phyloP scores from a whole-genome alignment of 2,888 invertebrate species.

The Synanthedon formicaeformis region DNA sequence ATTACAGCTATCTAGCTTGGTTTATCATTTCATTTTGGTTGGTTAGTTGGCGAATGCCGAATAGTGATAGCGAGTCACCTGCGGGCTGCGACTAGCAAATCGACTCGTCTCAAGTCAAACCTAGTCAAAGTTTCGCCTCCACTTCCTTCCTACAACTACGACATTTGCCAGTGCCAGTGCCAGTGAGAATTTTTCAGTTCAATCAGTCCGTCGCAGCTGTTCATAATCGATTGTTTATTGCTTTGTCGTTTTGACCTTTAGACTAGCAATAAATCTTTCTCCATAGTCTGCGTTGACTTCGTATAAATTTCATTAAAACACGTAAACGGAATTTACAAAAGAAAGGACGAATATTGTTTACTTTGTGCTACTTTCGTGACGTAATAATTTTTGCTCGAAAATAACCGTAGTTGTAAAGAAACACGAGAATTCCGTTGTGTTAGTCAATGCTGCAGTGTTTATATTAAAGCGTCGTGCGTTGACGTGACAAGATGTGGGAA shows the following conservation, averaged over 20 bases:
- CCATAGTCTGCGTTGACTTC: background rate
- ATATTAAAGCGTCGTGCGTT: constrained; percentile 3
- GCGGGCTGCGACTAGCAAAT: too few species aligned
- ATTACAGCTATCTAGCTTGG: too few species aligned
- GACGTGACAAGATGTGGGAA: constrained; percentile 52
- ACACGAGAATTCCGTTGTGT: background rate
- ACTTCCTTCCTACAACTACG: too few species aligned
- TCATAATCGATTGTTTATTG: constrained; percentile 18
- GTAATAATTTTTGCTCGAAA: constrained; percentile 47
- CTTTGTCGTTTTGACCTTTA: constrained; percentile 4
- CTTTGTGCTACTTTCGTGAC: constrained; percentile 39
- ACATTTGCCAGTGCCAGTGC: too few species aligned
- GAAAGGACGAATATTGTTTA: constrained; percentile 2
- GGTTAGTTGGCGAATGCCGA: too few species aligned
- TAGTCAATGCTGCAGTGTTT: background rate
- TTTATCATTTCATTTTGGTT: too few species aligned
- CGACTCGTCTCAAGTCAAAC: too few species aligned
- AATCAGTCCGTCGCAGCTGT: constrained; percentile 22
- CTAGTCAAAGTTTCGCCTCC: too few species aligned
- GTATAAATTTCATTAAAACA: background rate
- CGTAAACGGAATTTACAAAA: background rate
- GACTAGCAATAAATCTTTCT: background rate
- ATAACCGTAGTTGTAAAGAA: constrained; percentile 29
- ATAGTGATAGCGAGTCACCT: too few species aligned
- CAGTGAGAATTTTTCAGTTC: too few species aligned